Percentiles rank a stretch among this genome's conserved stretches.
These are phyloP conservation scores for Drosophila repleta DNA, from an alignment of 1,140 invertebrate species.

Conservation along the genomic window DNA sequence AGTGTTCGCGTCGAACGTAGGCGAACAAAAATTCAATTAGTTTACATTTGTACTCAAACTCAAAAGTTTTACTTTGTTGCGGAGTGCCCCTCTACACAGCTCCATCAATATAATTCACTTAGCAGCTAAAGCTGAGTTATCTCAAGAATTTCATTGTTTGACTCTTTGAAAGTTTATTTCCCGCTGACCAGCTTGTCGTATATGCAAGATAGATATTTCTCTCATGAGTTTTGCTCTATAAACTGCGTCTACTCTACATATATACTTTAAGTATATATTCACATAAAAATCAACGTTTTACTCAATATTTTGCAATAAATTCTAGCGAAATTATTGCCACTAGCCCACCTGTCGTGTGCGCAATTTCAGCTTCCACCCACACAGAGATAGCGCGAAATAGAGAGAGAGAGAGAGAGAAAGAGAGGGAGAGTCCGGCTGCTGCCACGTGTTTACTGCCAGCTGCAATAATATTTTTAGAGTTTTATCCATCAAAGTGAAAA, in stretches of 20 bases:
- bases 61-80: slow-evolving; percentile 5
- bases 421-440: background rate
- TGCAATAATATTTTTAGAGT: slow-evolving; percentile 57
- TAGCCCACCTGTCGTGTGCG: slow-evolving; percentile 39
- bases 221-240: too few relatives aligned
- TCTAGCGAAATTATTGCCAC: background rate
- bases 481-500: slow-evolving; percentile 23
- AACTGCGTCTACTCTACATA: too few relatives aligned
- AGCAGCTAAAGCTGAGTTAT: background rate
- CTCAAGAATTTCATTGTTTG: background rate
- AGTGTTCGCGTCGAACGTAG: slow-evolving; percentile 12
- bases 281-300: too few relatives aligned
- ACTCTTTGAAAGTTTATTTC: background rate
- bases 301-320: too few relatives aligned
- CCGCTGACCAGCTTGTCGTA: too few relatives aligned
- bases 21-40: slow-evolving; percentile 51
- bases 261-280: too few relatives aligned
- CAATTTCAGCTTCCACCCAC: slow-evolving; percentile 54
- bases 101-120: background rate
- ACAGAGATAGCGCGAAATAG: background rate
- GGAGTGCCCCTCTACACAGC: background rate
- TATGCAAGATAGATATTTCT: too few relatives aligned
- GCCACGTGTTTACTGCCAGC: slow-evolving; percentile 10
- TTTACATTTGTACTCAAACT: slow-evolving; percentile 43
- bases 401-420: background rate